Evolutionary conservation across 2,888 invertebrate species (phyloP).

Genomic region (Apodemia zela): DNA sequence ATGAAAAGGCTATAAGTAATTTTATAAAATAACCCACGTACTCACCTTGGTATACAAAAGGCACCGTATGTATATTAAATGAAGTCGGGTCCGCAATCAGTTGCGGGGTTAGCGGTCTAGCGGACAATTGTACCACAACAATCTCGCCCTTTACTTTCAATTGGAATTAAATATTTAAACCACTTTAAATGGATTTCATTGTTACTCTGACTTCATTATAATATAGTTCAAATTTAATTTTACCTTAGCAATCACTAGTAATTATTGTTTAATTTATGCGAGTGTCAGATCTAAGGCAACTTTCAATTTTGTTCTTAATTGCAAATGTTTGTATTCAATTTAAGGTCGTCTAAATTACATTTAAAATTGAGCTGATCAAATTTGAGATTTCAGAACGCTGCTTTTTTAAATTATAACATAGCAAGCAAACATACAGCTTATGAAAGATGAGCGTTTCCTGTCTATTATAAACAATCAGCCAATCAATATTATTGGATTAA

Average conservation of each 20-base stretch:
- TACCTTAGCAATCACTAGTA: constrained; percentile 31
- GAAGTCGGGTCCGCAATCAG: constrained; percentile 73
- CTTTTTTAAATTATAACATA: too few species aligned
- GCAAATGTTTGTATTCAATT: constrained; percentile 25
- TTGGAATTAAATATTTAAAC: constrained; percentile 78
- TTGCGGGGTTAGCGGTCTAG: constrained; percentile 53
- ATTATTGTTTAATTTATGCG: constrained; percentile 32
- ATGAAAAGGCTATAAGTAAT: constrained; percentile 14
- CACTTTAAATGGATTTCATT: constrained; percentile 76
- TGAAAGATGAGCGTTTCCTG: too few species aligned
- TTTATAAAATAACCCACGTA: constrained; percentile 17
- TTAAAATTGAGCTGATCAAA: background rate
- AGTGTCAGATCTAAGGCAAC: constrained; percentile 38
- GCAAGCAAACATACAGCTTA: too few species aligned
- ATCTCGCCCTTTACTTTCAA: constrained; percentile 75
- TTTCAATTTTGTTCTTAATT: constrained; percentile 41
- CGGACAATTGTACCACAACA: constrained; percentile 75
- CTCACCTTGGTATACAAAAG: constrained; percentile 36
- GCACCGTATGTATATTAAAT: constrained; percentile 67
- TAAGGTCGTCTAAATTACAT: constrained; percentile 30
- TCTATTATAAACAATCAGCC: too few species aligned
- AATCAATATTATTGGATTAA: too few species aligned
- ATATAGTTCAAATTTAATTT: constrained; percentile 30
- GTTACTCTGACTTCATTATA: constrained; percentile 45
- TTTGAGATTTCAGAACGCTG: too few species aligned